These are phyloP conservation scores for Phylloscopus trochilus DNA, from an alignment of 2,113 vertebrate species.

Conservation along the genomic window DNA sequence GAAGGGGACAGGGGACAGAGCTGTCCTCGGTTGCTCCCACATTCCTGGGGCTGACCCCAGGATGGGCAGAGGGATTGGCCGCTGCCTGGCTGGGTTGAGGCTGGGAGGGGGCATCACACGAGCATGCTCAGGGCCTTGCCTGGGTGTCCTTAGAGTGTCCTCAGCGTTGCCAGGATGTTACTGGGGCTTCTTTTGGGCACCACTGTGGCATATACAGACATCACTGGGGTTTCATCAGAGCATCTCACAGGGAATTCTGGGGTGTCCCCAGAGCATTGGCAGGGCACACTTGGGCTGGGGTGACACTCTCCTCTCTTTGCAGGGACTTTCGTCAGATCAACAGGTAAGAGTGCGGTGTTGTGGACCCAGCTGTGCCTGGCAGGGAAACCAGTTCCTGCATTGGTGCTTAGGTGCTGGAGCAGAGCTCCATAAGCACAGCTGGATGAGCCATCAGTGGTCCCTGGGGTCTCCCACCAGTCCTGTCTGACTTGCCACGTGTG, in stretches of 20 bases:
- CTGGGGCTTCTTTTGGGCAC: not conserved
- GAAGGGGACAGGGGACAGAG: not conserved
- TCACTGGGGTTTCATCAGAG: not conserved
- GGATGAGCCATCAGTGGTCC: rapidly evolving
- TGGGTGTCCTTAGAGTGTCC: not conserved
- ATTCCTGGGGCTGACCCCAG: not conserved
- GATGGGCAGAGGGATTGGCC: not conserved
- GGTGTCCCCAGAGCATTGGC: not conserved
- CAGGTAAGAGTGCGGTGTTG: not conserved
- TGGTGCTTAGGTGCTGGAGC: not conserved
- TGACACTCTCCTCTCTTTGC: conserved; percentile 1
- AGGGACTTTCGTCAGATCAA: not conserved
- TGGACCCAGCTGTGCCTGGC: rapidly evolving
- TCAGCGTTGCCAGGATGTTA: not conserved
- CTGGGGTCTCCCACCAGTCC: not conserved
- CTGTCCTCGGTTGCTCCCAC: rapidly evolving
- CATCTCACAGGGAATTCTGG: not conserved
- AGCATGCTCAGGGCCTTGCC: too few relatives aligned
- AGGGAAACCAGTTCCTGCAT: rapidly evolving
- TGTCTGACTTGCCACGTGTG: conserved; percentile 32
- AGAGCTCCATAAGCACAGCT: not conserved
- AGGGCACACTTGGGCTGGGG: not conserved
- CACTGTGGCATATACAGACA: not conserved
- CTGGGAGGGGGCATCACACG: not conserved
- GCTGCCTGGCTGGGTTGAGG: not conserved